phyloP scores from a whole-genome alignment of 2,888 invertebrate genomes.

The Hymenopus coronatus region DNA sequence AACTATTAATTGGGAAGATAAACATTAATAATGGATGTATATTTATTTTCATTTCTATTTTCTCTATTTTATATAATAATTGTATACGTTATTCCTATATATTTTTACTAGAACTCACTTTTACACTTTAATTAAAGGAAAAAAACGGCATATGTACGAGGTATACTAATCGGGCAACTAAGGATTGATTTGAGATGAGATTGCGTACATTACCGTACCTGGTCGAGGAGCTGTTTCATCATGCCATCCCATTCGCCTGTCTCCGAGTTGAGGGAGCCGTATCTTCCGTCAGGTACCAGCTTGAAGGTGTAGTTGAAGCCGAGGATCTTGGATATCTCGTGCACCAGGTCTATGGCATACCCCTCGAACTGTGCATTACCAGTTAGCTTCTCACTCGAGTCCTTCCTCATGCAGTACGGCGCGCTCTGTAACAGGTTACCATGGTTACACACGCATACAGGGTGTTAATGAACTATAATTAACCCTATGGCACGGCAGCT shows the following conservation, averaged over 20 bases:
- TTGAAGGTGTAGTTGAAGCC: conserved; percentile 87
- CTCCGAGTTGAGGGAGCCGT: conserved; percentile 76
- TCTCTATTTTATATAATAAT: too few species aligned
- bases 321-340: conserved; percentile 83
- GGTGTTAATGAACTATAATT: too few species aligned
- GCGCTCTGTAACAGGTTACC: conserved; percentile 66
- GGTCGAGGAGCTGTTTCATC: conserved; percentile 83
- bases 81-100: too few species aligned
- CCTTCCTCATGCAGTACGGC: conserved; percentile 94
- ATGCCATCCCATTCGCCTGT: conserved; percentile 91
- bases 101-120: too few species aligned
- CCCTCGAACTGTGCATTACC: conserved; percentile 94
- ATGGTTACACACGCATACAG: neutral
- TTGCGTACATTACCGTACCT: conserved; percentile 43
- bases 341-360: conserved; percentile 90
- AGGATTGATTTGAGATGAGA: too few species aligned
- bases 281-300: conserved; percentile 80
- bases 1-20: too few species aligned
- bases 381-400: conserved; percentile 75
- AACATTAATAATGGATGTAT: too few species aligned
- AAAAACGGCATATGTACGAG: too few species aligned
- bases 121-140: too few species aligned
- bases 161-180: too few species aligned
- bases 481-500: too few species aligned
- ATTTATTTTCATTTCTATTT: too few species aligned